Evolutionary conservation across 2,797 vertebrate genomes (phyloP).

Genomic region (Sphenopsis melanotis): DNA sequence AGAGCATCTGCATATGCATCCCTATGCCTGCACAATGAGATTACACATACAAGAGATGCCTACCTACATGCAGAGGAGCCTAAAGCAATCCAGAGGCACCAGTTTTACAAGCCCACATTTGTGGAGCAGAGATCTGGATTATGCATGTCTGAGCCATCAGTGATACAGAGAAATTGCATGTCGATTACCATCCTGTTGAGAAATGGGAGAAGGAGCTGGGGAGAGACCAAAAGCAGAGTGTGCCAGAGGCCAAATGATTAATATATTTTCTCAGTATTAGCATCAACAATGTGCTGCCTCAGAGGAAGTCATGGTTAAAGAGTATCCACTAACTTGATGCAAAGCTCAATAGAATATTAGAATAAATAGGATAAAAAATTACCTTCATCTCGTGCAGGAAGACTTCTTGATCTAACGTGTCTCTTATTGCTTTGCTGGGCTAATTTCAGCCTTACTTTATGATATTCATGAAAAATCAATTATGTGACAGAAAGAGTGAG

Average conservation of each 20-base stretch:
- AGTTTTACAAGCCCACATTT: background rate
- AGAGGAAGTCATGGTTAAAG: constrained; percentile 45
- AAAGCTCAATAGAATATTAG: constrained; percentile 46
- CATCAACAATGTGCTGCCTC: constrained; percentile 44
- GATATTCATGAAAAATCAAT: constrained; percentile 54
- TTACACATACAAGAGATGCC: background rate
- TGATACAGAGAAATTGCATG: background rate
- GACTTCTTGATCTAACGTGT: background rate
- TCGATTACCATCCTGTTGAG: constrained; percentile 19
- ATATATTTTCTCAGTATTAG: constrained; percentile 41
- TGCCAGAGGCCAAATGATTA: constrained; percentile 58
- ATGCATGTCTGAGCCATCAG: background rate
- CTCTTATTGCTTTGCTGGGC: constrained; percentile 2
- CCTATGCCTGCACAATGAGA: background rate
- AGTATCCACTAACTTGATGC: constrained; percentile 24
- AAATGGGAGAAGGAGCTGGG: background rate
- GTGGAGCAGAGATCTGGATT: constrained; percentile 22
- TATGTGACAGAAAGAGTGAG: constrained; percentile 18
- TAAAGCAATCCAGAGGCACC: background rate
- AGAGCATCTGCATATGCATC: background rate
- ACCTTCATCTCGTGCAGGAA: constrained; percentile 22
- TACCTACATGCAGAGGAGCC: background rate
- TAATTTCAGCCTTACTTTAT: constrained; percentile 36
- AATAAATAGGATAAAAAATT: constrained; percentile 56
- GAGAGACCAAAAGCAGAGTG: background rate